Conservation (phyloP, 2,113 vertebrate species). For the Periophthalmodon schlosseri region DNA sequence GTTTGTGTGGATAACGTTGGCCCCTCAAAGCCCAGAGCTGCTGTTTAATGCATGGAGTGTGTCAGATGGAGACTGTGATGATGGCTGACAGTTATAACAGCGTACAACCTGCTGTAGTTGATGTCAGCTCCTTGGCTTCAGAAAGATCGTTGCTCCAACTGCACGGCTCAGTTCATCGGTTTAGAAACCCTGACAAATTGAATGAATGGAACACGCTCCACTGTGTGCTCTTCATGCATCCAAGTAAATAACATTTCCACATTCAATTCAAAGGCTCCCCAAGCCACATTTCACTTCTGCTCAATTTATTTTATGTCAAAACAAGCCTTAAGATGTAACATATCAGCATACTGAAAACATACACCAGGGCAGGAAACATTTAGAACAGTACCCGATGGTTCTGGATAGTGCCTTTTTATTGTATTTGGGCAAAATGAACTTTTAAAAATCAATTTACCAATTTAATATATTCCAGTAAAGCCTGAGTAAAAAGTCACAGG, state of each 20-base stretch:
- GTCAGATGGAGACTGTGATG: conserved; percentile 28
- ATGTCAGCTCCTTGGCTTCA: conserved; percentile 25
- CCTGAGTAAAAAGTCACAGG: background rate
- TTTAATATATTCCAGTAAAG: background rate
- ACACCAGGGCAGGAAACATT: background rate
- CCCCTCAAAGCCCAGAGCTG: conserved; percentile 17
- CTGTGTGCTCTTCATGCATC: conserved; percentile 21
- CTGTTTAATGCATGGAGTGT: conserved; percentile 24
- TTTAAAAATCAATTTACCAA: background rate
- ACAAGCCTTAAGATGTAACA: background rate
- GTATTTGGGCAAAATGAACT: background rate
- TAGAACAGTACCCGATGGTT: background rate
- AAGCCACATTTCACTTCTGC: conserved; percentile 29
- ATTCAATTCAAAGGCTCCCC: conserved; percentile 30
- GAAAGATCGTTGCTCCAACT: conserved; percentile 19
- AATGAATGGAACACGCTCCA: conserved; percentile 16
- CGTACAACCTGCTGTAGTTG: conserved; percentile 37
- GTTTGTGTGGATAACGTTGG: background rate
- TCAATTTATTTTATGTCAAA: conserved; percentile 41
- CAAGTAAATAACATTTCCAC: conserved; percentile 38
- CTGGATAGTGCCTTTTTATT: background rate
- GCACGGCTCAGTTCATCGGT: conserved; percentile 11
- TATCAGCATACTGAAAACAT: conserved; percentile 17
- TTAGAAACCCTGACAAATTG: conserved; percentile 41
- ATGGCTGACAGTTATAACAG: conserved; percentile 32